Evolutionary conservation across 2,797 vertebrate genomes (phyloP).

Genomic region (Acrossocheilus wenchowensis): DNA sequence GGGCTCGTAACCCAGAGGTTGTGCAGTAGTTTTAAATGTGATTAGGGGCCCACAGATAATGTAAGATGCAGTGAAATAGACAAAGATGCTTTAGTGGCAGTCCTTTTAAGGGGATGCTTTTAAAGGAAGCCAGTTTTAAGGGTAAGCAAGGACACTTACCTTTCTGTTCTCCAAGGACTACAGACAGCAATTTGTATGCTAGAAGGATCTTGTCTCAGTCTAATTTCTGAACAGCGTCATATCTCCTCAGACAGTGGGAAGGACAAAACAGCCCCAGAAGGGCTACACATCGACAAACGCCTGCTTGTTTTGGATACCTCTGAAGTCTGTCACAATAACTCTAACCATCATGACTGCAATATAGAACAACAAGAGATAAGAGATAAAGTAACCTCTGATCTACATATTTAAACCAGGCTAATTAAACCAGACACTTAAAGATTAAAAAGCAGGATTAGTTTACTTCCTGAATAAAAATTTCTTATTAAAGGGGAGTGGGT

Average conservation of each 20-base stretch:
- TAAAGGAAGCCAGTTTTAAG: slow-evolving; percentile 10
- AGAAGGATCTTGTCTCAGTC: slow-evolving; percentile 17
- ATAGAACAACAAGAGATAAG: neutral
- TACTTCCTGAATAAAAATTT: too few relatives aligned
- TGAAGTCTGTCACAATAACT: slow-evolving; percentile 1
- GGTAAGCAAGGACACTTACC: slow-evolving; percentile 37
- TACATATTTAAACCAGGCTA: neutral
- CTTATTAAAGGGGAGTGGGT: too few relatives aligned
- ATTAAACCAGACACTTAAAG: neutral
- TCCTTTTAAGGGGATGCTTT: neutral
- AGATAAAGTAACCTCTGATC: neutral
- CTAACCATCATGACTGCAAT: neutral
- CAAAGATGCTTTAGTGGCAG: neutral
- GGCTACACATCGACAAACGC: slow-evolving; percentile 31
- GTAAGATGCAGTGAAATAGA: neutral
- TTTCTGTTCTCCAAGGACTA: slow-evolving; percentile 19
- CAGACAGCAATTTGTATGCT: slow-evolving; percentile 31
- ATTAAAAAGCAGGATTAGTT: too few relatives aligned
- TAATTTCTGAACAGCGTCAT: slow-evolving; percentile 37
- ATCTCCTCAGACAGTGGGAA: slow-evolving; percentile 45
- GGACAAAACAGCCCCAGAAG: slow-evolving; percentile 42
- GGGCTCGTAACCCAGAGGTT: neutral
- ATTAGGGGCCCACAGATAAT: neutral
- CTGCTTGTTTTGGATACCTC: slow-evolving; percentile 9
- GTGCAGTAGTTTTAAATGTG: neutral